A percentile compares a stretch with the other conserved stretches of the same genome.
phyloP scores from a whole-genome alignment of 1,140 invertebrate species.

The Microplitis mediator region DNA sequence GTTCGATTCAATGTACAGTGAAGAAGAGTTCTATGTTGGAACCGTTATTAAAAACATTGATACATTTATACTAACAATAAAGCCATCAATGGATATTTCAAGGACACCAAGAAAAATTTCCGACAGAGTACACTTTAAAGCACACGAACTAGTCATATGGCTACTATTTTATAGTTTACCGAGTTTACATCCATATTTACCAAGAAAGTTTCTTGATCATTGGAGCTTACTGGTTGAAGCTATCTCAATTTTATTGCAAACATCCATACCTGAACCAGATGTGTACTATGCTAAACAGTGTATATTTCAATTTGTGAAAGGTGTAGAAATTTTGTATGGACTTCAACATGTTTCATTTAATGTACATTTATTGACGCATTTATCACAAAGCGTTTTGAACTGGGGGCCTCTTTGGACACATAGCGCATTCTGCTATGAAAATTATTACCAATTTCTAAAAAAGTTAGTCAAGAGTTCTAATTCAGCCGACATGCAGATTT shows the following conservation, averaged over 20 bases:
- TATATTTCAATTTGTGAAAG: slow-evolving; percentile 35
- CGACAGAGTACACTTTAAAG: slow-evolving; percentile 43
- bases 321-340: slow-evolving; percentile 33
- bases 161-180: slow-evolving; percentile 39
- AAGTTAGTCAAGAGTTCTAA: slow-evolving; percentile 29
- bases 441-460: slow-evolving; percentile 20
- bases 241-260: slow-evolving; percentile 33
- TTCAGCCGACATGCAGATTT: neutral
- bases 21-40: slow-evolving; percentile 22
- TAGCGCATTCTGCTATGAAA: slow-evolving; percentile 33
- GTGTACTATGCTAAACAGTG: slow-evolving; percentile 28
- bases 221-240: slow-evolving; percentile 37
- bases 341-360: slow-evolving; percentile 34
- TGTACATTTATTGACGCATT: slow-evolving; percentile 36
- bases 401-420: too few species aligned
- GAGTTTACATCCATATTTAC: slow-evolving; percentile 27
- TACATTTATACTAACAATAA: slow-evolving; percentile 13
- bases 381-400: slow-evolving; percentile 29
- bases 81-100: slow-evolving; percentile 29
- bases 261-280: slow-evolving; percentile 30
- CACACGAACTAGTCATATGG: slow-evolving; percentile 42
- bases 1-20: slow-evolving; percentile 32
- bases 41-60: slow-evolving; percentile 13
- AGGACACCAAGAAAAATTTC: slow-evolving; percentile 36
- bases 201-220: slow-evolving; percentile 35